Evolutionary conservation across 2,888 invertebrate genomes (phyloP), one percentile per base, ranked within the genome.

Genomic region (Apoda limacodes): DNA sequence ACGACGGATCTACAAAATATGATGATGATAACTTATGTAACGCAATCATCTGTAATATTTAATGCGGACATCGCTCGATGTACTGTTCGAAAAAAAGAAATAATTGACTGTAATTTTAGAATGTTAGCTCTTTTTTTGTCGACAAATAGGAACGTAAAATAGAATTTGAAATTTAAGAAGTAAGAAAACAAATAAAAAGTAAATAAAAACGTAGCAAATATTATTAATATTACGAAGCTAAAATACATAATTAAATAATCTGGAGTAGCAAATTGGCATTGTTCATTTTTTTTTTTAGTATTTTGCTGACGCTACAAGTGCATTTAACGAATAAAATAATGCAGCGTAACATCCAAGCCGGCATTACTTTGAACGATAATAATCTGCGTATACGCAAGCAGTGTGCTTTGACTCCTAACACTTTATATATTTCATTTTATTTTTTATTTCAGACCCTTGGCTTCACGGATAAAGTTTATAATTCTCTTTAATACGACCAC

Each of bases 41-140:
- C 58, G 70, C 62, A 74, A 72, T 72, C 70, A 72, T 67, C 65
- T 66, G 61, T 68, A 67, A 64, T 67, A 62, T 68, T 67, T 67
- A 63, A 69, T 60, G 66, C 57, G 63, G 59, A 46, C 62, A 46
- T 50, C 50, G 55, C 40, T 49, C 43, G 34, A 9, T 15, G 59
- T 63, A 70, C 33, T 17, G 61, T 39, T 39, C 46, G 50, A 46
- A 60, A 42, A 50, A 39, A 13, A n/a, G n/a, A n/a, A n/a, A n/a
- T n/a, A n/a, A n/a, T n/a, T n/a, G n/a, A n/a, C n/a, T n/a, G n/a
- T n/a, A n/a, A n/a, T n/a, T n/a, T n/a, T n/a, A n/a, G n/a, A n/a
- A n/a, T n/a, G n/a, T n/a, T n/a, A n/a, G n/a, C n/a, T n/a, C n/a
- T n/a, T n/a, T n/a, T n/a, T n/a, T n/a, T n/a, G n/a, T n/a, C n/a